Conservation (phyloP, 2,113 vertebrate species). For the Microtus oregoni region DNA sequence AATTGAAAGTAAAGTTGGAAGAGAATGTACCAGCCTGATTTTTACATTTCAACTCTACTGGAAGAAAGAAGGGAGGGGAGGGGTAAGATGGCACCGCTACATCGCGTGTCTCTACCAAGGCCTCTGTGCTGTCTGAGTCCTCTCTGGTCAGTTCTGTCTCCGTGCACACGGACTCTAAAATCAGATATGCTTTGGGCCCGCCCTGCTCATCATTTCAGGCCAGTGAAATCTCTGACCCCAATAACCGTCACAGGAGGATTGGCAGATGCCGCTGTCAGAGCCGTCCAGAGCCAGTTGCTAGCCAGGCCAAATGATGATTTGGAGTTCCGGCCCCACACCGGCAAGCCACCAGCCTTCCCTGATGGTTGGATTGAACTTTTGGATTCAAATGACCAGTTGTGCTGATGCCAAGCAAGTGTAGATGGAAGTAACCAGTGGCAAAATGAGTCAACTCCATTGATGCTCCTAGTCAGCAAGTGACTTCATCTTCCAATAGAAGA, state of each 20-base stretch:
- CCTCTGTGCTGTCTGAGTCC: neutral
- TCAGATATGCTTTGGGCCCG: neutral
- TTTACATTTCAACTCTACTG: neutral
- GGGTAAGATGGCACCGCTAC: neutral
- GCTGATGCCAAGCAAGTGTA: constrained; percentile 41
- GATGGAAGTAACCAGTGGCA: constrained; percentile 55
- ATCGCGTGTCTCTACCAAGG: neutral
- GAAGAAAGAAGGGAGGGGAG: neutral
- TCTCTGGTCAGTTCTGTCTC: neutral
- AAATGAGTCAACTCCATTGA: neutral
- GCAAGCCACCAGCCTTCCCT: constrained; percentile 56
- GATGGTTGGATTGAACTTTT: constrained; percentile 53
- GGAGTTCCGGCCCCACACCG: constrained; percentile 3
- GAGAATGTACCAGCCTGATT: neutral
- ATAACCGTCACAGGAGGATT: neutral
- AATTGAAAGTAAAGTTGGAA: neutral
- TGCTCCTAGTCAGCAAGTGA: neutral
- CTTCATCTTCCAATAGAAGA: neutral
- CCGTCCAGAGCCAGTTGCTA: neutral
- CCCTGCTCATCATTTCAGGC: neutral
- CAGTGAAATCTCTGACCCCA: constrained; percentile 60
- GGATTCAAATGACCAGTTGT: constrained; percentile 63
- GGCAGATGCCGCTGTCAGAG: constrained; percentile 53
- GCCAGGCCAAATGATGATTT: constrained; percentile 39
- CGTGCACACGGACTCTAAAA: neutral